Evolutionary conservation across 2,888 invertebrate genomes (phyloP).

Genomic region (Galerucella calmariensis): DNA sequence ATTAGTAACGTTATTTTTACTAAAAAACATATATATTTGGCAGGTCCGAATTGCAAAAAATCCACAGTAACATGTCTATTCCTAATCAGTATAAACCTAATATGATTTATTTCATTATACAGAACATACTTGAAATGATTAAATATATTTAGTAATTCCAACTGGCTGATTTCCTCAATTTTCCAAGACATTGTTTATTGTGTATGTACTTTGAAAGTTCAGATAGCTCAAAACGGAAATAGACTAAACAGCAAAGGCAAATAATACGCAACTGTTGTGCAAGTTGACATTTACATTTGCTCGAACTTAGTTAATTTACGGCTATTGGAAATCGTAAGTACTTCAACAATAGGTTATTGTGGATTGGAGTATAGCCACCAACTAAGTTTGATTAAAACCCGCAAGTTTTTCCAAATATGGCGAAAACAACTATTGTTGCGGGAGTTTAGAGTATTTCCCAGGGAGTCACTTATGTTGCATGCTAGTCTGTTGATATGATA

Average conservation of each 20-base stretch:
- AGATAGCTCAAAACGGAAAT: constrained; percentile 8
- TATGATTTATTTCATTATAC: no score
- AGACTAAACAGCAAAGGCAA: not conserved
- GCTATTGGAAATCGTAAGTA: constrained; percentile 41
- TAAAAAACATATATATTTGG: no score
- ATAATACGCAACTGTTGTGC: constrained; percentile 33
- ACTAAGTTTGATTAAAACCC: constrained; percentile 38
- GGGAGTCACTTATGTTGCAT: no score
- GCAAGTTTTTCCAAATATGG: no score
- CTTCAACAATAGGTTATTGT: constrained; percentile 39
- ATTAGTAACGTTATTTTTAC: no score
- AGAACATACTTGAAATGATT: not conserved
- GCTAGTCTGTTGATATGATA: no score
- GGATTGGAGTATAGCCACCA: constrained; percentile 20
- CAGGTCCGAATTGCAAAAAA: no score
- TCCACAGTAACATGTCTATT: no score
- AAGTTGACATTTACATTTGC: constrained; percentile 39
- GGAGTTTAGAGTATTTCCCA: no score
- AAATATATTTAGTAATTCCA: not conserved
- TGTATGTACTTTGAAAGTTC: constrained; percentile 8
- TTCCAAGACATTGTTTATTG: not conserved
- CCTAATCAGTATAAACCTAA: no score
- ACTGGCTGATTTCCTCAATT: not conserved
- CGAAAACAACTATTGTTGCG: no score
- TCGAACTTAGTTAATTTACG: constrained; percentile 43